Percentiles rank a stretch among this genome's conserved stretches.
Evolutionary conservation across 2,888 invertebrate species (phyloP).

Genomic region (Nomada fucata): DNA sequence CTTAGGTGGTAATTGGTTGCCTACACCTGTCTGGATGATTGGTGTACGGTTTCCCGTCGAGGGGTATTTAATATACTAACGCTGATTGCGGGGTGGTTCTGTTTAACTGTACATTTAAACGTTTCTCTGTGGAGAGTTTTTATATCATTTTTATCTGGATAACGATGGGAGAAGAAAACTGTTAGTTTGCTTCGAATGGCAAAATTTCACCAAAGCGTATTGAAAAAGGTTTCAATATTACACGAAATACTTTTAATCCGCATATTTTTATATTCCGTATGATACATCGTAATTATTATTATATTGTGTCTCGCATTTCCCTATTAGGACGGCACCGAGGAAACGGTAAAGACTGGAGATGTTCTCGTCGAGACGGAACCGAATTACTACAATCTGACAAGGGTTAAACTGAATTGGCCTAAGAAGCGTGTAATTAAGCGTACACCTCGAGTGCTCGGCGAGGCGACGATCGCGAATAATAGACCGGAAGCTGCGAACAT

Average conservation of each 20-base stretch:
- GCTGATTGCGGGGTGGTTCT: no score
- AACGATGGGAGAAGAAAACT: no score
- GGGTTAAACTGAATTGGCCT: conserved; percentile 86
- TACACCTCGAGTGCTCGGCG: conserved; percentile 79
- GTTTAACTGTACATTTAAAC: no score
- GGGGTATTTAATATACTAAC: no score
- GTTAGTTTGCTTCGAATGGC: no score
- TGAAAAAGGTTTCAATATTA: no score
- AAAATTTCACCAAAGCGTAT: no score
- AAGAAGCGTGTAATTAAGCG: conserved; percentile 85
- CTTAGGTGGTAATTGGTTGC: not conserved
- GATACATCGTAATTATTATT: not conserved
- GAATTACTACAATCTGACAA: conserved; percentile 89
- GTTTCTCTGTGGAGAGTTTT: not conserved
- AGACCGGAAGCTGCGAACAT: conserved; percentile 87
- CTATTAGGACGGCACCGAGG: conserved; percentile 74
- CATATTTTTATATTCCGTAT: no score
- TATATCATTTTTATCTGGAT: no score
- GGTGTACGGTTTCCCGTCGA: no score
- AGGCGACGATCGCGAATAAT: conserved; percentile 84
- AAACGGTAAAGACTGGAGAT: conserved; percentile 86
- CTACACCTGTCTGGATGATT: not conserved
- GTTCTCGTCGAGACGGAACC: conserved; percentile 93
- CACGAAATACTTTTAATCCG: no score
- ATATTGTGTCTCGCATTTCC: not conserved